Conservation (phyloP, 2,797 vertebrate species). For the Clamator glandarius region DNA sequence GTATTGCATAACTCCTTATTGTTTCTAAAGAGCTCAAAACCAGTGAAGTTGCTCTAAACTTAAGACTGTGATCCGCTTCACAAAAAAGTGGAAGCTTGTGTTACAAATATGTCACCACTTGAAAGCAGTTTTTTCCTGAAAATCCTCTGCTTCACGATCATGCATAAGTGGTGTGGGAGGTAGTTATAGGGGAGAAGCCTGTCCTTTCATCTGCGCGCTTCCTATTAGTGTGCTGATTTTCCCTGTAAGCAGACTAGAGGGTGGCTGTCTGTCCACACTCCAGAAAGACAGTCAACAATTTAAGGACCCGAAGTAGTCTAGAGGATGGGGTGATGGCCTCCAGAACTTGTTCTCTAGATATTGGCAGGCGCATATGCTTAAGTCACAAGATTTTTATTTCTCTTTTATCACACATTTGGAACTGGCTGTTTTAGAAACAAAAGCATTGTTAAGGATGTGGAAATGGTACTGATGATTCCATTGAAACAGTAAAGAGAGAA, state of each 20-base stretch:
- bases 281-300: fast-evolving
- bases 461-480: neutral
- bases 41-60: neutral
- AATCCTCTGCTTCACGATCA: neutral
- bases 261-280: neutral
- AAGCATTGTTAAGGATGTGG: neutral
- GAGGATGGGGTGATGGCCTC: neutral
- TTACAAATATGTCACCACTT: neutral
- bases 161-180: neutral
- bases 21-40: neutral
- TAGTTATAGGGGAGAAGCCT: neutral
- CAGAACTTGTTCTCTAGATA: neutral
- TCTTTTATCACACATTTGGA: neutral
- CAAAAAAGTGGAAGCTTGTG: neutral
- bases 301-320: neutral
- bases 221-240: neutral
- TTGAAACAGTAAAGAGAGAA: neutral
- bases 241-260: neutral
- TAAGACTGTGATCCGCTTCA: neutral
- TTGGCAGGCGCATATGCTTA: fast-evolving
- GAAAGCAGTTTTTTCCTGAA: neutral
- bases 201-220: neutral
- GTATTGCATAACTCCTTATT: fast-evolving
- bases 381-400: neutral
- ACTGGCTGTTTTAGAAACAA: neutral